These are phyloP conservation scores for Ophraella communa DNA, from an alignment of 2,888 invertebrate genomes.

Conservation along the genomic window DNA sequence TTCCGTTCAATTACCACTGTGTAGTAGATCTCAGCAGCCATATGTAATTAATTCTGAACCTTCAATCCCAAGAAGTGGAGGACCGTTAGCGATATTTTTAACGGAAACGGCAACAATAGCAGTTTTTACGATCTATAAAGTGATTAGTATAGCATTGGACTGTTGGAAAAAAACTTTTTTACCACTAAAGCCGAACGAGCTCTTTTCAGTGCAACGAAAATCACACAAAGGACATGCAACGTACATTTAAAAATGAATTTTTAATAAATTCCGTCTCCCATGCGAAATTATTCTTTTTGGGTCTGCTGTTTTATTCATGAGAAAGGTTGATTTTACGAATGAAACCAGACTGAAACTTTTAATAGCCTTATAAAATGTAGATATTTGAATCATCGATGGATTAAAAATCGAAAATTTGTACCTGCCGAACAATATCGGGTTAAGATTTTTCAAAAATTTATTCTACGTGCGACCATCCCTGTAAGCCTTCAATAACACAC, in stretches of 20 bases:
- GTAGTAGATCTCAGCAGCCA: not conserved
- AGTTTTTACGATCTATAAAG: not conserved
- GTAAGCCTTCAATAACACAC: too few relatives aligned
- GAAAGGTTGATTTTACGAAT: not conserved
- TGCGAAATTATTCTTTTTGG: not conserved
- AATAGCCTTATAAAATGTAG: too few relatives aligned
- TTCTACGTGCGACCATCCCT: too few relatives aligned
- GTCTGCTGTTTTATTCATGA: not conserved
- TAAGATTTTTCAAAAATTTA: too few relatives aligned
- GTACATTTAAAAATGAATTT: not conserved
- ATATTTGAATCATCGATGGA: too few relatives aligned
- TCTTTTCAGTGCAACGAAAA: not conserved
- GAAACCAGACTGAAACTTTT: too few relatives aligned
- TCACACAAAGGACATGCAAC: not conserved
- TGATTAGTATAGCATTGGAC: not conserved
- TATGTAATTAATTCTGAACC: slow-evolving; percentile 8
- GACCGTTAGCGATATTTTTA: not conserved
- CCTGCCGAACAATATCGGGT: too few relatives aligned
- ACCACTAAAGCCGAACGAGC: not conserved
- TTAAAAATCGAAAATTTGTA: too few relatives aligned
- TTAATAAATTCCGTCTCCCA: not conserved
- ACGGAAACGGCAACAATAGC: not conserved
- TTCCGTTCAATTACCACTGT: slow-evolving; percentile 19
- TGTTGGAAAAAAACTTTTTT: not conserved
- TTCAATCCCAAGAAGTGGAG: not conserved